Percentiles rank a stretch among this genome's conserved stretches.
phyloP scores from a whole-genome alignment of 2,888 invertebrate genomes.

The Cepaea hortensis region DNA sequence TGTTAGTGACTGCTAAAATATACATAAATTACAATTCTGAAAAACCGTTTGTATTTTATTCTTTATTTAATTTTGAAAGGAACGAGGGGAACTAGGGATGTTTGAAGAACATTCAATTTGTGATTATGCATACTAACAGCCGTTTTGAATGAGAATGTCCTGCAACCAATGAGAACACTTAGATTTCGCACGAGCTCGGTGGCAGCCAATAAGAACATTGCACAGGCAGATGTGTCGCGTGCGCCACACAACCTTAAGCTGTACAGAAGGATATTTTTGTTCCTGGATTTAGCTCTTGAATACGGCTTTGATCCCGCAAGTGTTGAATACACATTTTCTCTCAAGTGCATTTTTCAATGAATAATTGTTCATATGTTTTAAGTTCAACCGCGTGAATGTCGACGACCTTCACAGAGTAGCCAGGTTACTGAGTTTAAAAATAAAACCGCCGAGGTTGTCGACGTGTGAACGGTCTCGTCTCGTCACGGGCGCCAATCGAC shows the following conservation, averaged over 20 bases:
- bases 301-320: constrained; percentile 12
- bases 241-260: constrained; percentile 37
- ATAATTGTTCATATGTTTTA: background rate
- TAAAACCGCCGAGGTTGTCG: too few species aligned
- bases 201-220: constrained; percentile 39
- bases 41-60: background rate
- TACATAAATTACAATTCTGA: too few species aligned
- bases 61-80: background rate
- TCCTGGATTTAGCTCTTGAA: constrained; percentile 17
- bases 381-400: background rate
- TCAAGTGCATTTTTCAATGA: background rate
- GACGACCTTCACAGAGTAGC: background rate
- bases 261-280: background rate
- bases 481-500: too few species aligned
- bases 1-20: too few species aligned
- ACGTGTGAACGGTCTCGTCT: too few species aligned
- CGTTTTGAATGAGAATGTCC: background rate
- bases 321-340: background rate
- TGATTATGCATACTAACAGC: constrained; percentile 29
- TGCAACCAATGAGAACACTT: background rate
- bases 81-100: background rate
- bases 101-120: background rate
- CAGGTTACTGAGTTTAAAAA: background rate
- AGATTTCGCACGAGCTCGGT: constrained; percentile 13
- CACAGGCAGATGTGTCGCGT: constrained; percentile 44